Evolutionary conservation across 2,888 invertebrate genomes (phyloP).

Genomic region (Heliconius aoede): DNA sequence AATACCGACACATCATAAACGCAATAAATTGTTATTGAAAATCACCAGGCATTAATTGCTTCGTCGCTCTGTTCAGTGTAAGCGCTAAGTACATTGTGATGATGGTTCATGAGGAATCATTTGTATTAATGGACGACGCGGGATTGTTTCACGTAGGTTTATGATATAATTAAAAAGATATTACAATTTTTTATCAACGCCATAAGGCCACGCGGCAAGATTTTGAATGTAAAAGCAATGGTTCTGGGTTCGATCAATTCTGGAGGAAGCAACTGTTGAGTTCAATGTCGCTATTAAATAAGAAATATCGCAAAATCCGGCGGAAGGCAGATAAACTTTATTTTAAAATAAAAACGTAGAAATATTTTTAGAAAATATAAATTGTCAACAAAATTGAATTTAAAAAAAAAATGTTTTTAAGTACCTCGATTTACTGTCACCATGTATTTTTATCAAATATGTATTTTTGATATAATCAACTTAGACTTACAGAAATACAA

Average conservation of each 20-base stretch:
- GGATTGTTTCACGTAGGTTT: not conserved
- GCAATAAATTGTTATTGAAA: constrained; percentile 51
- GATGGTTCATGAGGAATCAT: constrained; percentile 36
- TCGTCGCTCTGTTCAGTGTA: constrained; percentile 24
- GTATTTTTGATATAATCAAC: not conserved
- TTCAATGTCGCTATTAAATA: not conserved
- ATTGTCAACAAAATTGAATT: too few relatives aligned
- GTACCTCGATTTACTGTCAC: too few relatives aligned
- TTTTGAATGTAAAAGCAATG: too few relatives aligned
- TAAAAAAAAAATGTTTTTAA: too few relatives aligned
- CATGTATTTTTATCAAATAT: too few relatives aligned
- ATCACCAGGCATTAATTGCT: constrained; percentile 45
- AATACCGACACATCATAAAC: constrained; percentile 46
- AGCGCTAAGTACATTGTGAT: constrained; percentile 27
- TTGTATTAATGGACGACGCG: constrained; percentile 30
- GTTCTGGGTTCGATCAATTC: too few relatives aligned
- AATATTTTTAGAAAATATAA: too few relatives aligned
- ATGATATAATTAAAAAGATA: not conserved
- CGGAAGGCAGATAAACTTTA: not conserved
- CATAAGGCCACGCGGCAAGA: not conserved
- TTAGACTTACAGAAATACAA: too few relatives aligned
- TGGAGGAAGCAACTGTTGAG: not conserved
- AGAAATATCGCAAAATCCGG: not conserved
- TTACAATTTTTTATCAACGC: not conserved
- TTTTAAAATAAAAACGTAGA: too few relatives aligned